phyloP scores from a whole-genome alignment of 2,113 vertebrate genomes.

The Heptranchias perlo region DNA sequence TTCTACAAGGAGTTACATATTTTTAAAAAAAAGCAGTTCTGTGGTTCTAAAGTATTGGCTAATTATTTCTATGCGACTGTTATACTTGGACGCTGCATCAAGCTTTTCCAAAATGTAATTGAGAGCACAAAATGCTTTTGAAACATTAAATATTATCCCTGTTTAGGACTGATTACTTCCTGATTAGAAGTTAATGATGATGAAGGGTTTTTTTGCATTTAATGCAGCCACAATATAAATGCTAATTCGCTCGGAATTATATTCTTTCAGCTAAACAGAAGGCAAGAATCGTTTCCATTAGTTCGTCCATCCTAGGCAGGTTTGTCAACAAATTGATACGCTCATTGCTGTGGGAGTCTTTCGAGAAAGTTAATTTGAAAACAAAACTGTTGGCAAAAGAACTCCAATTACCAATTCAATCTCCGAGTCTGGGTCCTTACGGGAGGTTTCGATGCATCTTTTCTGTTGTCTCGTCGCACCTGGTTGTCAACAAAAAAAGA shows the following conservation, averaged over 20 bases:
- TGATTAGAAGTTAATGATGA: conserved; percentile 37
- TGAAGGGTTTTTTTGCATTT: conserved; percentile 28
- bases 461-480: conserved; percentile 17
- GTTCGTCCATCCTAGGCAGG: background rate
- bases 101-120: conserved; percentile 12
- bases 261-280: conserved; percentile 34
- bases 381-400: conserved; percentile 37
- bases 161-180: conserved; percentile 32
- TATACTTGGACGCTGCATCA: background rate
- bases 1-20: background rate
- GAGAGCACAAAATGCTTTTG: conserved; percentile 25
- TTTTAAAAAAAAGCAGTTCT: background rate
- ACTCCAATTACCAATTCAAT: conserved; percentile 28
- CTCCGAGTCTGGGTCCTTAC: background rate
- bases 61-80: conserved; percentile 20
- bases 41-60: background rate
- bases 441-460: background rate
- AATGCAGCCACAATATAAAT: conserved; percentile 35
- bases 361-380: conserved; percentile 36
- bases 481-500: conserved; percentile 18
- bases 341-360: conserved; percentile 33
- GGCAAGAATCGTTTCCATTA: conserved; percentile 27
- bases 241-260: conserved; percentile 31
- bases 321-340: conserved; percentile 34
- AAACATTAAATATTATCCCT: conserved; percentile 30